A percentile compares a stretch with the other conserved stretches of the same genome.
These are phyloP conservation scores for Hydropotes inermis DNA, from an alignment of 2,113 vertebrate genomes.

Conservation along the genomic window DNA sequence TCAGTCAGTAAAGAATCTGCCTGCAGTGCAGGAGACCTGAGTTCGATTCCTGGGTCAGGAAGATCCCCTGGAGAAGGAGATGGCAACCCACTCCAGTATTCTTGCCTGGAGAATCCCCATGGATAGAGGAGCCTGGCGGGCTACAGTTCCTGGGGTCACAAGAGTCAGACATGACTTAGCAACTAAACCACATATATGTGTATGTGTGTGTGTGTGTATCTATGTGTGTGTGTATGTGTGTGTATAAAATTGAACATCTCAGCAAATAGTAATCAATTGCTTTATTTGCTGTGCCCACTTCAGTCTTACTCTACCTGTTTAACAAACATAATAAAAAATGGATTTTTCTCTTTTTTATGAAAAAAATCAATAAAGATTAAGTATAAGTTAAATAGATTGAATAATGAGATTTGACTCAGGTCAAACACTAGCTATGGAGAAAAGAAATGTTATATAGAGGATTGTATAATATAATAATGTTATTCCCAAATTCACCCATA, in stretches of 20 bases:
- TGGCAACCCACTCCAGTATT: not conserved
- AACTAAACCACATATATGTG: not conserved
- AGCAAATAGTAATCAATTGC: conserved; percentile 65
- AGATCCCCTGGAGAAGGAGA: not conserved
- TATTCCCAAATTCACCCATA: conserved; percentile 24
- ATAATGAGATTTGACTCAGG: conserved; percentile 16
- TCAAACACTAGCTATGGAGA: not conserved
- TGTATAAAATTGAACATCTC: conserved; percentile 61
- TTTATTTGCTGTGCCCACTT: conserved; percentile 45
- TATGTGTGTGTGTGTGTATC: not conserved
- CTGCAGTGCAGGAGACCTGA: not conserved
- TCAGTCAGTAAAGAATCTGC: not conserved
- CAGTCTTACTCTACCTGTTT: conserved; percentile 71
- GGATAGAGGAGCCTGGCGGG: not conserved
- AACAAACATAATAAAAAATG: conserved; percentile 81
- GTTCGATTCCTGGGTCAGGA: not conserved
- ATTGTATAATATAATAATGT: not conserved
- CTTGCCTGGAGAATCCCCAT: not conserved
- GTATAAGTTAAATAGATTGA: conserved; percentile 57
- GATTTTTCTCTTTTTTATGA: conserved; percentile 71
- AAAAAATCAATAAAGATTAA: conserved; percentile 78
- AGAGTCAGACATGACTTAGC: not conserved
- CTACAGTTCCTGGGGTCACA: not conserved
- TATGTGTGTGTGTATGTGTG: not conserved
- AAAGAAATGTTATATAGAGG: not conserved